Percentiles rank a stretch among this genome's conserved stretches.
phyloP scores from a whole-genome alignment of 2,113 vertebrate species.

The Numida meleagris region DNA sequence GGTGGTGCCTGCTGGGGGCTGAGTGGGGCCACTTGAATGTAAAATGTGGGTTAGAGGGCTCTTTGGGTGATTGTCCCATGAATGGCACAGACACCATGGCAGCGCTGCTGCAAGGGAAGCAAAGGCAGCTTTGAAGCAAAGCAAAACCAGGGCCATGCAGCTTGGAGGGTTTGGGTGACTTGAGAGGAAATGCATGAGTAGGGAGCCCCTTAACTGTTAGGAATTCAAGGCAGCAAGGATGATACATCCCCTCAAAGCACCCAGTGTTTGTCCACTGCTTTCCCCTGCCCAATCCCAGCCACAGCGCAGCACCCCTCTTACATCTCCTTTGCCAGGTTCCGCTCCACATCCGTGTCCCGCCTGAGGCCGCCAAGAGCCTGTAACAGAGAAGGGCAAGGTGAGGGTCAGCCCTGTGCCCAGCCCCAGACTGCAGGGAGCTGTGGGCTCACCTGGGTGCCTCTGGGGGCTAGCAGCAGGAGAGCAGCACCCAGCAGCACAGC shows the following conservation, averaged over 20 bases:
- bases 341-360: background rate
- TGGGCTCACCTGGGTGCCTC: slow-evolving; percentile 8
- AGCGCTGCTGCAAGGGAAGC: background rate
- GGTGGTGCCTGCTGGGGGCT: background rate
- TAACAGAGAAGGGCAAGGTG: background rate
- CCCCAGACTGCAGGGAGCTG: background rate
- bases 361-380: background rate
- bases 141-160: background rate
- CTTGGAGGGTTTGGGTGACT: background rate
- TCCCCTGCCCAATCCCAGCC: background rate
- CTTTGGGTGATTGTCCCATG: background rate
- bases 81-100: background rate
- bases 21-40: background rate
- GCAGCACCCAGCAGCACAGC: background rate
- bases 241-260: background rate
- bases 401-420: background rate
- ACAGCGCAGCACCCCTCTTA: background rate
- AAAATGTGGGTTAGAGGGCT: background rate
- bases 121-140: background rate
- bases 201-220: background rate
- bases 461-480: background rate
- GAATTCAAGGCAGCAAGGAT: background rate
- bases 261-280: background rate
- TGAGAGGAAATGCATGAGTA: background rate
- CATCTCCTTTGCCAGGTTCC: background rate